A percentile compares a stretch with the other conserved stretches of the same genome.
These are phyloP conservation scores for Resseliella maxima DNA, from an alignment of 2,888 invertebrate genomes.

Conservation along the genomic window DNA sequence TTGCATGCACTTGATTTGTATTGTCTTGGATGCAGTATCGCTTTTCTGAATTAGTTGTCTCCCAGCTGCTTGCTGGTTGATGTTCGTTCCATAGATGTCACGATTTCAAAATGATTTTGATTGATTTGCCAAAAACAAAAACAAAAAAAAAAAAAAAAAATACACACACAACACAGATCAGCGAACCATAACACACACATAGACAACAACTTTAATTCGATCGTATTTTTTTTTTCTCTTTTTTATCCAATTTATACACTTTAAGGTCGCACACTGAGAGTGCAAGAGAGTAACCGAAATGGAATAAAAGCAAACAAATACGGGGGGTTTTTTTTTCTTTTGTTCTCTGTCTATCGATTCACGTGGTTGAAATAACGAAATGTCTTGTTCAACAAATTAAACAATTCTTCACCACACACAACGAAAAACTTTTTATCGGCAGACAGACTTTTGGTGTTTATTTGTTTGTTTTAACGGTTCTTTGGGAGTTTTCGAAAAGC, in stretches of 20 bases:
- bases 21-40: too few species aligned
- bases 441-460: slow-evolving; percentile 42
- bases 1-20: background rate
- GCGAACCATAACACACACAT: background rate
- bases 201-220: background rate
- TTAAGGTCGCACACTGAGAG: background rate
- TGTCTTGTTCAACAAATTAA: slow-evolving; percentile 51
- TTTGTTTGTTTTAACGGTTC: slow-evolving; percentile 45
- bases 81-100: background rate
- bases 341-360: slow-evolving; percentile 39
- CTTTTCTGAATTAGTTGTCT: too few species aligned
- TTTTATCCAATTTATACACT: too few species aligned
- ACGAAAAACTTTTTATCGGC: slow-evolving; percentile 20
- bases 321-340: background rate
- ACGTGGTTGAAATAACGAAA: background rate
- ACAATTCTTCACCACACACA: slow-evolving; percentile 33
- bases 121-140: slow-evolving; percentile 5
- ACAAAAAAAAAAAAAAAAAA: too few species aligned
- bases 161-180: background rate
- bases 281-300: too few species aligned
- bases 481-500: background rate
- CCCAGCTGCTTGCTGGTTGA: background rate
- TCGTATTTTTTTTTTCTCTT: too few species aligned
- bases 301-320: background rate
- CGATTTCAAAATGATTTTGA: background rate